Evolutionary conservation across 2,113 vertebrate species (phyloP).

Genomic region (Pollimyrus isidori): DNA sequence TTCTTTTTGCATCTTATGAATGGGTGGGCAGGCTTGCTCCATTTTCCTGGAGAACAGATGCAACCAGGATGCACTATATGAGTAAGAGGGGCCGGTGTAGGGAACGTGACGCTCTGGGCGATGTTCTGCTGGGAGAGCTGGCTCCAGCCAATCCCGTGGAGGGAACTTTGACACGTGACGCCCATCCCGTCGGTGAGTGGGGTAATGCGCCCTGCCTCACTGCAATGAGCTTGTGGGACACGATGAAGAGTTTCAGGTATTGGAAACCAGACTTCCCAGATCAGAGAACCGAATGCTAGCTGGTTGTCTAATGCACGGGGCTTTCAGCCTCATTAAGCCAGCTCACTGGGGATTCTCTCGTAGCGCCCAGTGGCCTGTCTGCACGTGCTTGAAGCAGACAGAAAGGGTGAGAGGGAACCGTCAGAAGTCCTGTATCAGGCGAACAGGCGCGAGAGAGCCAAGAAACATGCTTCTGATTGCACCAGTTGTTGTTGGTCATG

Average conservation of each 20-base stretch:
- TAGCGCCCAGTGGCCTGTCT: not conserved
- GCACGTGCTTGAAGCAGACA: not conserved
- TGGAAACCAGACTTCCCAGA: not conserved
- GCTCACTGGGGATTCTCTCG: not conserved
- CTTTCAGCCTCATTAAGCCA: not conserved
- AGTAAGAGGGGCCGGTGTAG: not conserved
- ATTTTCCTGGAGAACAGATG: not conserved
- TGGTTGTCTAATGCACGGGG: not conserved
- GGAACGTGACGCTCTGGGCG: not conserved
- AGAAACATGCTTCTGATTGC: not conserved
- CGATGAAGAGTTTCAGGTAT: not conserved
- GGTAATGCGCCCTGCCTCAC: not conserved
- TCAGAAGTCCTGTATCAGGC: not conserved
- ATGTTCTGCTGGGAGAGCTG: not conserved
- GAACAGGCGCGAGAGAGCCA: not conserved
- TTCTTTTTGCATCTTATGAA: not conserved
- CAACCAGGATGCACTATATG: not conserved
- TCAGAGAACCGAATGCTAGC: not conserved
- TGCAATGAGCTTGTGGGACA: not conserved
- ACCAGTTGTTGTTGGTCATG: not conserved
- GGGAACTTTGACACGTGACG: not conserved
- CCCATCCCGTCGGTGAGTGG: not conserved
- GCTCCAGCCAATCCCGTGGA: not conserved
- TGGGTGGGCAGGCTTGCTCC: not conserved
- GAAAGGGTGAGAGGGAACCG: not conserved